Conservation (phyloP, 2,888 invertebrate genomes). For the Eupithecia tripunctaria region DNA sequence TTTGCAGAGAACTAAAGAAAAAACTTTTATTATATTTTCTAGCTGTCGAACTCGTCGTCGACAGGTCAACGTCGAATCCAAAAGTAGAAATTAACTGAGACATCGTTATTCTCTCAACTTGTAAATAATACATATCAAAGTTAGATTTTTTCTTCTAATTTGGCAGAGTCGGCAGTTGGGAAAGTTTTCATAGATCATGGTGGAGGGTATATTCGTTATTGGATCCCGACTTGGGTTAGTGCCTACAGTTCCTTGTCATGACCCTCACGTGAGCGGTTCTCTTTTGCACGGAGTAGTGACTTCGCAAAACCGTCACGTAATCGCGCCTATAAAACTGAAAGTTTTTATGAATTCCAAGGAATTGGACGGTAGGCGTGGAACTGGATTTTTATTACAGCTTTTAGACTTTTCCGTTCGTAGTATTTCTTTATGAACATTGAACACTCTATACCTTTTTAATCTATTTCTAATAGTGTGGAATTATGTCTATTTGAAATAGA, state of each 20-base stretch:
- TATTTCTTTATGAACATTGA: neutral
- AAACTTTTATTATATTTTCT: too few relatives aligned
- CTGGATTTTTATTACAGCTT: conserved; percentile 11
- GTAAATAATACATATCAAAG: neutral
- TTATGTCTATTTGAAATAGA: neutral
- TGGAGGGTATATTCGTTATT: neutral
- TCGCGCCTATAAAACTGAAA: conserved; percentile 35
- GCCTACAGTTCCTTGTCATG: neutral
- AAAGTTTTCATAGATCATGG: neutral
- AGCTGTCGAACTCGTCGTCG: too few relatives aligned
- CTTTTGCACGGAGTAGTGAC: conserved; percentile 13
- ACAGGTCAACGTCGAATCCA: too few relatives aligned
- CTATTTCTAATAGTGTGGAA: neutral
- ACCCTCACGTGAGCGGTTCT: neutral
- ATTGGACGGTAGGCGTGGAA: conserved; percentile 10
- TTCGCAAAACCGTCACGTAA: conserved; percentile 31
- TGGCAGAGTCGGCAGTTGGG: neutral
- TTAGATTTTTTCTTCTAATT: neutral
- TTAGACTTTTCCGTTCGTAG: conserved; percentile 12
- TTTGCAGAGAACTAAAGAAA: too few relatives aligned
- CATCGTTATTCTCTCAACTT: neutral
- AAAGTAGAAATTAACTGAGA: neutral
- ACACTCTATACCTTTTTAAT: neutral
- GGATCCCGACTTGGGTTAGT: neutral
- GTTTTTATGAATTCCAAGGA: conserved; percentile 41